Evolutionary conservation across 2,797 vertebrate genomes (phyloP).

Genomic region (Taenioides sp.): DNA sequence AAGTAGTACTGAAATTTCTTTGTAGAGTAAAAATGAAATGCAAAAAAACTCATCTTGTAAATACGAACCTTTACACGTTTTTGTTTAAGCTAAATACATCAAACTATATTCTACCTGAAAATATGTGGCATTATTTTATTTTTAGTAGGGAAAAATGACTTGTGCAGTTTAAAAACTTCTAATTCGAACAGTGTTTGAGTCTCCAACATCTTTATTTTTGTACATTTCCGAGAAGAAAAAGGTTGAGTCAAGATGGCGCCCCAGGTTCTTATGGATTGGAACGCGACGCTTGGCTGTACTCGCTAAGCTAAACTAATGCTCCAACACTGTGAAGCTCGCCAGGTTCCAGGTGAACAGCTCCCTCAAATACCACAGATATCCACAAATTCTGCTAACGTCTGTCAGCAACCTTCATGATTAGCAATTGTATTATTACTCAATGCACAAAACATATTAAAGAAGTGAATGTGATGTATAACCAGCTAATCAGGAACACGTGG

Average conservation of each 20-base stretch:
- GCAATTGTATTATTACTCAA: constrained; percentile 31
- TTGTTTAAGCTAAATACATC: not conserved
- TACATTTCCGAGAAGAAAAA: constrained; percentile 15
- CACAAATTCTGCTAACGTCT: not conserved
- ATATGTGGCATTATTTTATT: not conserved
- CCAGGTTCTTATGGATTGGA: constrained; percentile 31
- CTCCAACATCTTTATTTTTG: constrained; percentile 16
- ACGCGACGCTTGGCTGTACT: constrained; percentile 39
- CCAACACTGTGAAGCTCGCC: constrained; percentile 57
- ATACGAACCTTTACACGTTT: not conserved
- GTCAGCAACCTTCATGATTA: constrained; percentile 13
- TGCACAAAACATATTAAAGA: constrained; percentile 44
- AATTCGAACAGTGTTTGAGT: not conserved
- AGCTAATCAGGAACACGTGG: constrained; percentile 56
- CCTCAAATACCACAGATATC: constrained; percentile 13
- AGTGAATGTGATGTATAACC: constrained; percentile 36
- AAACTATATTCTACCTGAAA: not conserved
- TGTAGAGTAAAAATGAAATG: too few species aligned
- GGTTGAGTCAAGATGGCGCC: constrained; percentile 50
- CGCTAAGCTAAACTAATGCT: constrained; percentile 63
- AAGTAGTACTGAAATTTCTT: too few species aligned
- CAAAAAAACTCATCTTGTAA: too few species aligned
- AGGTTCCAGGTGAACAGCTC: constrained; percentile 58
- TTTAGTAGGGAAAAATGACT: too few species aligned
- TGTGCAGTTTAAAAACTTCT: constrained; percentile 6